Evolutionary conservation across 2,888 invertebrate species (phyloP).

Genomic region (Julus scanicus): DNA sequence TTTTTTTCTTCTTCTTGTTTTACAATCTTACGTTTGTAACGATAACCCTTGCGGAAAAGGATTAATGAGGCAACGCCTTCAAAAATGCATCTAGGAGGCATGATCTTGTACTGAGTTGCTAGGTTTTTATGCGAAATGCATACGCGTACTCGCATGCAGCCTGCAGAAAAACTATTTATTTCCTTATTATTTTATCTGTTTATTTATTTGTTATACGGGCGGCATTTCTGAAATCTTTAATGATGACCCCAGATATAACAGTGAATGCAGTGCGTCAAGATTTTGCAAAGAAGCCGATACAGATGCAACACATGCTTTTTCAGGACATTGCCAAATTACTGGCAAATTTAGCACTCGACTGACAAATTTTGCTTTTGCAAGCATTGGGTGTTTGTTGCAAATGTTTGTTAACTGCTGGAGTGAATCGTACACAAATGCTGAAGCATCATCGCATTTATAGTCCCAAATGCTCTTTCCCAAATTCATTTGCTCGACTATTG

Average conservation of each 20-base stretch:
- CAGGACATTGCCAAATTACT: background rate
- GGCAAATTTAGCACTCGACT: background rate
- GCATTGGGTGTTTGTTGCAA: background rate
- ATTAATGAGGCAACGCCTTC: slow-evolving; percentile 23
- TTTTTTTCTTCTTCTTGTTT: slow-evolving; percentile 18
- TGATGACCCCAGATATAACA: background rate
- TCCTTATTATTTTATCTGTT: slow-evolving; percentile 10
- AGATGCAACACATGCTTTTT: background rate
- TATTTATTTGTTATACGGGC: background rate
- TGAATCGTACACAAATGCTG: background rate
- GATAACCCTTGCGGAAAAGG: background rate
- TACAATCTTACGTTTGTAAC: slow-evolving; percentile 28
- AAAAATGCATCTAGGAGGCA: background rate
- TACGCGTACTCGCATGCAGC: background rate
- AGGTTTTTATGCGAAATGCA: background rate
- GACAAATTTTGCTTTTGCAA: slow-evolving; percentile 8
- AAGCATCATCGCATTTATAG: background rate
- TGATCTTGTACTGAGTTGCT: background rate
- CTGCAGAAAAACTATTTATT: background rate
- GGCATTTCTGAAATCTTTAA: background rate
- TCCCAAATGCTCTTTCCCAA: too few relatives aligned
- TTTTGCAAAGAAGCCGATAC: background rate
- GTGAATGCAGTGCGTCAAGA: background rate
- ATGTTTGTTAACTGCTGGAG: too few relatives aligned
- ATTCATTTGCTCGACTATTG: too few relatives aligned